Base-by-base conservation (phyloP, 2,113 vertebrate genomes). In the Physeter macrocephalus region DNA sequence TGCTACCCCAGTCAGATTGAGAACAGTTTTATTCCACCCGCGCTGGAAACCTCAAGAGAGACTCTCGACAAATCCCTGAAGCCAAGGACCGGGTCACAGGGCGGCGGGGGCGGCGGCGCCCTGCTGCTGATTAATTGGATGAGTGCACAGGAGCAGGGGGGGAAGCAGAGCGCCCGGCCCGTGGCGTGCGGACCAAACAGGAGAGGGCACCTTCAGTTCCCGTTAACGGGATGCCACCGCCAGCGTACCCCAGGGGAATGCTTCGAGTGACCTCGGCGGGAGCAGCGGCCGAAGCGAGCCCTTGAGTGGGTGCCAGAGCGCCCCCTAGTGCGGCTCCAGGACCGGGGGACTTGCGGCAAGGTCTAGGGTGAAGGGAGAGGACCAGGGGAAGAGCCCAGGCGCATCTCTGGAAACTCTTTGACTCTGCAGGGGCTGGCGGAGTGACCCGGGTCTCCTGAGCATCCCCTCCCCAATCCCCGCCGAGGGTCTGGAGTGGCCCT, bases 161-260 rank as follows among this genome's bases (percentile, higher is more conserved):
- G 8, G 61, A 52, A 74, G 72, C 31, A 34, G 6, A n/a, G n/a
- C 18, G 31, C 20, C 43, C 2, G 59, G 20, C 61, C 43, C 11
- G 69, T 23, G 77, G 59, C 17, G 3, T 71, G 36, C 27, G 27
- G 9, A 43, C 34, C 8, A 12, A 83, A 67, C 46, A 7, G 34
- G 25, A 93, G 66, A 86, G 62, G 54, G 80, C 72, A 95, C 93
- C 90, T 80, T 95, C 39, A 74, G 54, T 49, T 95, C 64, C 88
- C 82, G 41, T 34, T 64, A 59, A 17, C 27, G 0, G 61, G 46
- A 89, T 39, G 27, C 81, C 66, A 39, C 23, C 36, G 57, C 57
- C 90, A 41, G 59, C 39, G 8, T 46, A 93, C 54, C 67, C 49
- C 85, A 39, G 57, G 78, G 74, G 57, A 89, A 75, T 64, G 95